Evolutionary conservation across 2,113 vertebrate species (phyloP), one percentile per base, ranked within the genome.

Genomic region (Cyphomyrus plagiostoma): DNA sequence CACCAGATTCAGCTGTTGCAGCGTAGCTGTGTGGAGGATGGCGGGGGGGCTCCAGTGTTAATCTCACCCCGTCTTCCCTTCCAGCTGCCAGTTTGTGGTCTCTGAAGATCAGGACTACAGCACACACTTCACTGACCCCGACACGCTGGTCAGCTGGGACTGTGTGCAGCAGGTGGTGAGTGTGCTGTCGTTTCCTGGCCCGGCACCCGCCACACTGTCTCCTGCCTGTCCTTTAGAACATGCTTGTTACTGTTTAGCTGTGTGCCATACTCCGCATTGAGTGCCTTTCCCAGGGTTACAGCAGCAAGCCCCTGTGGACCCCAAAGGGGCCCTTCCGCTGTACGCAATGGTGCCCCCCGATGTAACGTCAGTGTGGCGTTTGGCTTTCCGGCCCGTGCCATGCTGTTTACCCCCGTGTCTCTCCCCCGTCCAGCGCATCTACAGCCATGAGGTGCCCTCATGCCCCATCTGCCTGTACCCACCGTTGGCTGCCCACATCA

Each of bases 111-210:
- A 99, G 94, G 98, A 99, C 95, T 99, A 99, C 94, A 97, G 97
- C 92, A 97, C 97, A 93, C 97, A 99, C 94, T 99, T 99, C 95
- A 97, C 97, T 94, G 98, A 99, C 95, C 98, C 98, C 90, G 98
- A 99, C 95, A 98, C 97, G 45, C 95, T 99, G 95, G 98, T 99
- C 94, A 98, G 97, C 96, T 99, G 98, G 98, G 98, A 99, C 95
- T 98, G 97, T 94, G 98, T 99, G 96, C 97, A 99, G 94, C 98
- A 99, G 97, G 98, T 99, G 97, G 98, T 99, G 90, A 97, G 97
- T 97, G 13, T 42, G 30, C 39, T 56, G 10, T 42, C 46, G 19
- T 58, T 19, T 17, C 74, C 26, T 23, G 1, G 15, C 15, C 52
- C 10, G 17, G 17, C 9, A 9, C 5, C 89, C 85, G 49, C 87